A percentile compares a stretch with the other conserved stretches of the same genome.
Evolutionary conservation across 2,797 vertebrate species (phyloP).

Genomic region (Allobates femoralis): DNA sequence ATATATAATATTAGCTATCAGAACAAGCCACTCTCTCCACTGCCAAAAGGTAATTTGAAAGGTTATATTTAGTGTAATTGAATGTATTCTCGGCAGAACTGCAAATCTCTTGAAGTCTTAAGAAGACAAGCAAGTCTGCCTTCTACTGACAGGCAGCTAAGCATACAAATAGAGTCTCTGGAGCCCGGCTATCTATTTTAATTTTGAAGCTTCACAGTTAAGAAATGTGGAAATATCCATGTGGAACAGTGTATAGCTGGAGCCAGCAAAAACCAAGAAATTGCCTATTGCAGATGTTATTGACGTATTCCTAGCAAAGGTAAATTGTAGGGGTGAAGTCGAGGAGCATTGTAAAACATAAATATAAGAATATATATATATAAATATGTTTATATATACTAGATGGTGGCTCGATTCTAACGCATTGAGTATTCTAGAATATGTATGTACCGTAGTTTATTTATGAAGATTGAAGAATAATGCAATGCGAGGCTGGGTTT

Average conservation of each 20-base stretch:
- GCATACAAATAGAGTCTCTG: constrained; percentile 70
- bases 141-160: constrained; percentile 66
- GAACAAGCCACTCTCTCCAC: constrained; percentile 63
- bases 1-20: constrained; percentile 66
- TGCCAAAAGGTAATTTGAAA: constrained; percentile 70
- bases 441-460: no score
- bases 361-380: neutral
- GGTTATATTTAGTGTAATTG: constrained; percentile 71
- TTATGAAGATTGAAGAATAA: no score
- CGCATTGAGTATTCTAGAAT: no score
- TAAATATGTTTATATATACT: no score
- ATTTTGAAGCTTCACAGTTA: constrained; percentile 57
- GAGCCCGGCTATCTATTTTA: constrained; percentile 70
- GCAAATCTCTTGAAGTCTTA: constrained; percentile 69
- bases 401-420: no score
- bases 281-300: neutral
- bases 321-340: neutral
- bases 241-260: constrained; percentile 44
- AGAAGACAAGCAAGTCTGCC: constrained; percentile 69
- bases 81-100: constrained; percentile 69
- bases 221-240: neutral
- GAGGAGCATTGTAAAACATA: no score
- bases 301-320: neutral
- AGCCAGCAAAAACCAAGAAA: neutral
- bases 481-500: no score